Base-by-base conservation (phyloP, 2,797 vertebrate genomes). In the Choloepus didactylus region DNA sequence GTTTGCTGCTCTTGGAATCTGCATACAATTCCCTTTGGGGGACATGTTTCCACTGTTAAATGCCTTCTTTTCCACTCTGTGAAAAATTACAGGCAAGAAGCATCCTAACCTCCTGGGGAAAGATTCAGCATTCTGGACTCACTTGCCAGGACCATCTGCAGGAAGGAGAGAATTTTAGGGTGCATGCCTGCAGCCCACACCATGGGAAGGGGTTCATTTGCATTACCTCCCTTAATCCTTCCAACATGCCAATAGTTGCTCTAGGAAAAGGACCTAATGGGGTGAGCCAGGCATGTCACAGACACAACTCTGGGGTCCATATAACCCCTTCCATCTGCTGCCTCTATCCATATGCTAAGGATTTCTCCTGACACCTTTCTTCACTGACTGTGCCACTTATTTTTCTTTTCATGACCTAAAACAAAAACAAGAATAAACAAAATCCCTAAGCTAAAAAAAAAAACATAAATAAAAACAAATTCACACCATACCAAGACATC, bases 171-270 rank as follows among this genome's bases (percentile, higher is more conserved):
- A 62, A 51, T 51, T 35, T 16, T 25, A 46, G 31, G 59, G 56
- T 46, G 23, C 3, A 14, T 59, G 14, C 41, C 15, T 51, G 41
- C 44, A 44, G 19, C 9, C 35, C 1, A 23, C 2, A 16, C 1
- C 0, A 1, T 8, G 8, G 54, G 11, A 18, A 29, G 56, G 1
- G 10, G 21, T 51, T 79, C 35, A 23, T 62, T 82, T 29, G 15
- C 25, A 7, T 10, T 38, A 12, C 12, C 41, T 44, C 9, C 5
- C 5, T 12, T 62, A 14, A 38, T 56, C 1, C 21, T 59, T 8
- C 12, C 21, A 51, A 4, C 0, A 14, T 16, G 10, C 12, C 21
- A 41, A 4, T 0, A 10, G 15, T 23, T 27, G 51, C 44, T 19
- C 21, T 70, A 35, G 54, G 27, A 27, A 51, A 44, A 70, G 69